Evolutionary conservation across 2,888 invertebrate genomes (phyloP).

Genomic region (Cheilosia soror): DNA sequence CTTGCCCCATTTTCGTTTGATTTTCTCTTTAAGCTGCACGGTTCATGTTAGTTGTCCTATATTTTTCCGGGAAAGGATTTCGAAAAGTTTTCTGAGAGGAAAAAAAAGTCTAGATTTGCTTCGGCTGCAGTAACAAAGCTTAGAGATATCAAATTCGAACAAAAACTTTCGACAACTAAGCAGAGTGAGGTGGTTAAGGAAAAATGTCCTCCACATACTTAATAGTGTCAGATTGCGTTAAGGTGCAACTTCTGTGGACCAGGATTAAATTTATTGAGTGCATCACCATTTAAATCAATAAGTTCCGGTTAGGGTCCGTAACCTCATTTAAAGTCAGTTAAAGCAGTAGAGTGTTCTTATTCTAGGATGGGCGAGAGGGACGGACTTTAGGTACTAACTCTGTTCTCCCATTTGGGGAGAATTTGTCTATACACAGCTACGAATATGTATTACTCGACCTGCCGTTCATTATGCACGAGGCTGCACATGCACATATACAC

Average conservation of each 20-base stretch:
- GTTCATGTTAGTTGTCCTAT: conserved; percentile 49
- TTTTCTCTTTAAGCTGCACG: conserved; percentile 13
- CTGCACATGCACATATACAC: not conserved
- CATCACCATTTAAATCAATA: conserved; percentile 60
- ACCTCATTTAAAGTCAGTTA: conserved; percentile 50
- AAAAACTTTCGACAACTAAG: conserved; percentile 37
- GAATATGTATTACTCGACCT: not conserved
- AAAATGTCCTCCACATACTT: conserved; percentile 58
- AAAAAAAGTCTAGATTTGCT: conserved; percentile 51
- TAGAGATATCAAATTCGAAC: conserved; percentile 54
- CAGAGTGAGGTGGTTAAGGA: not conserved
- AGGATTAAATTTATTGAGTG: conserved; percentile 71
- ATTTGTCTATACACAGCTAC: not conserved
- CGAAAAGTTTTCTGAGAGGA: conserved; percentile 52
- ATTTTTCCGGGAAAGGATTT: conserved; percentile 39
- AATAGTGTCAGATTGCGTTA: conserved; percentile 57
- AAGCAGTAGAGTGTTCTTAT: conserved; percentile 26
- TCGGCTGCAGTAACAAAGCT: conserved; percentile 51
- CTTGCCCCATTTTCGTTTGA: conserved; percentile 18
- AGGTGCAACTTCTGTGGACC: conserved; percentile 50
- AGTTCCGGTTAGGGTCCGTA: conserved; percentile 36
- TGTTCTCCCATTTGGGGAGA: not conserved
- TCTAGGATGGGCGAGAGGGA: conserved; percentile 15
- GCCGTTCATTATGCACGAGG: conserved; percentile 30
- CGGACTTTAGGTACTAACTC: conserved; percentile 5